phyloP scores from a whole-genome alignment of 2,888 invertebrate species.

The Nephrotoma guestfalica region DNA sequence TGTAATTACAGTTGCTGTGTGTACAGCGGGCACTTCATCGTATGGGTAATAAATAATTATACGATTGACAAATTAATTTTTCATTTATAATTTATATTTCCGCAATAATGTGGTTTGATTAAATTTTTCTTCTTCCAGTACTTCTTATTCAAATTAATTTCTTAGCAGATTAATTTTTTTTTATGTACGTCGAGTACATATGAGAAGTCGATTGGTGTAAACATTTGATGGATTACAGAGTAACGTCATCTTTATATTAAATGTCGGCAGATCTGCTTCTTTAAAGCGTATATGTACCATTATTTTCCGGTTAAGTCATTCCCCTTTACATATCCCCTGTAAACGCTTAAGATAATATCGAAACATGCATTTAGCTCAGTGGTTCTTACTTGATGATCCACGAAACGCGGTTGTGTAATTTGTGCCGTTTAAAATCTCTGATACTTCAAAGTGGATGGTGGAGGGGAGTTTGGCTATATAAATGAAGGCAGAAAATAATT shows the following conservation, averaged over 20 bases:
- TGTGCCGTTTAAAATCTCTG: no score
- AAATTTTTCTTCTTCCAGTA: background rate
- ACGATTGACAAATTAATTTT: background rate
- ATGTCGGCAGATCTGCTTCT: background rate
- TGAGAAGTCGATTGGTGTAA: background rate
- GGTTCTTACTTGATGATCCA: no score
- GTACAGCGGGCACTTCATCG: background rate
- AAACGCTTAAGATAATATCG: background rate
- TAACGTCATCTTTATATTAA: background rate
- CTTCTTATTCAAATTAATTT: background rate
- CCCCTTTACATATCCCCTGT: background rate
- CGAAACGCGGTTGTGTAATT: no score
- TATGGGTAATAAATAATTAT: background rate
- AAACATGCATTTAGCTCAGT: background rate
- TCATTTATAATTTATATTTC: background rate
- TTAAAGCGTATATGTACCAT: background rate
- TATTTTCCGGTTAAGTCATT: background rate
- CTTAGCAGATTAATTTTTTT: background rate
- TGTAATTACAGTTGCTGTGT: background rate
- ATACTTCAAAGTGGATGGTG: no score
- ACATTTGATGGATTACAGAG: background rate
- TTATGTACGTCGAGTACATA: background rate
- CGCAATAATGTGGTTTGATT: background rate
- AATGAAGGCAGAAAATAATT: no score
- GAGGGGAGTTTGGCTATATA: no score